These are phyloP conservation scores for Barnardius zonarius DNA, from an alignment of 2,113 vertebrate species.

Conservation along the genomic window DNA sequence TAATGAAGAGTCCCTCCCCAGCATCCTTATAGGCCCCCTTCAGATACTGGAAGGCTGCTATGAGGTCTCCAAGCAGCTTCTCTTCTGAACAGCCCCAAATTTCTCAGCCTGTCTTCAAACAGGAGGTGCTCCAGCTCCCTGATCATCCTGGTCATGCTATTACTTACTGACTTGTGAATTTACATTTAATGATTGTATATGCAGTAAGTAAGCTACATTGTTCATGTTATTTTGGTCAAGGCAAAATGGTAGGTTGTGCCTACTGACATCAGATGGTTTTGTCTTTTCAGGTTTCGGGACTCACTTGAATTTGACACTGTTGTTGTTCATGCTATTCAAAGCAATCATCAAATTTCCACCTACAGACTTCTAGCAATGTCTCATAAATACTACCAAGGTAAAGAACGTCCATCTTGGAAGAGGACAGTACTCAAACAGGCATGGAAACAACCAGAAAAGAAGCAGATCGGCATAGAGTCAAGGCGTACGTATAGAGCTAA, in stretches of 20 bases:
- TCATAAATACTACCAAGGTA: conserved; percentile 20
- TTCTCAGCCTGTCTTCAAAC: not conserved
- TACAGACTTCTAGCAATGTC: conserved; percentile 75
- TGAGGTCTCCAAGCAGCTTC: not conserved
- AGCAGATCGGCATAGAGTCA: conserved; percentile 22
- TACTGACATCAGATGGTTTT: not conserved
- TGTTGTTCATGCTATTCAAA: conserved; percentile 80
- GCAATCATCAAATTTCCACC: conserved; percentile 79
- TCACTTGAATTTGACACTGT: conserved; percentile 74
- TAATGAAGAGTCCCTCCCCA: not conserved
- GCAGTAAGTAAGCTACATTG: not conserved
- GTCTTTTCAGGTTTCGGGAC: conserved; percentile 77
- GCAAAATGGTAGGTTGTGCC: not conserved
- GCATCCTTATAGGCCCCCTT: not conserved
- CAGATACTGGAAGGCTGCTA: not conserved
- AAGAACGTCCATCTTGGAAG: conserved; percentile 3
- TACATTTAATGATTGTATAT: not conserved
- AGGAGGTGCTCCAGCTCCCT: not conserved
- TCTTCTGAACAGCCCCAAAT: not conserved
- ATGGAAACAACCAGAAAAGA: not conserved
- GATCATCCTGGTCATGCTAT: not conserved
- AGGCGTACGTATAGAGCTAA: not conserved
- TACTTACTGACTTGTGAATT: not conserved
- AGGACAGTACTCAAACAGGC: conserved; percentile 2
- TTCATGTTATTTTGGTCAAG: not conserved